A percentile compares a stretch with the other conserved stretches of the same genome.
Conservation (phyloP, 2,888 invertebrate genomes). For the Hartigia nigra region DNA sequence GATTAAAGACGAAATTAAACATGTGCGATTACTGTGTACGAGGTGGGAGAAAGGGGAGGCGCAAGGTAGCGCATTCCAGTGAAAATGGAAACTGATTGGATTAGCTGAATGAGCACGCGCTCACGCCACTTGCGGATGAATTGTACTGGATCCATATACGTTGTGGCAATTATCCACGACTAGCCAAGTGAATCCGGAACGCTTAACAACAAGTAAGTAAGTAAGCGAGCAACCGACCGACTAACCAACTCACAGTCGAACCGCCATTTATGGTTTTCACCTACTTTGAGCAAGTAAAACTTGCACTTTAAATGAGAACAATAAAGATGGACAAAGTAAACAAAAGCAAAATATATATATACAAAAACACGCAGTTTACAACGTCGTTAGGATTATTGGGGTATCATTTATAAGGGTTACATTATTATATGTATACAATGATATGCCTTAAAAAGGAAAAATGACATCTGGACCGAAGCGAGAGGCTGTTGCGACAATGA, state of each 20-base stretch:
- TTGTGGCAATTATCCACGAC: not conserved
- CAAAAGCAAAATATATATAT: too few relatives aligned
- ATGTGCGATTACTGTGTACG: too few relatives aligned
- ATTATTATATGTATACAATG: not conserved
- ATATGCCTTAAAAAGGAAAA: not conserved
- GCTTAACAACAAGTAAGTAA: not conserved
- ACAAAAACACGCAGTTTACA: not conserved
- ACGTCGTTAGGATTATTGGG: not conserved
- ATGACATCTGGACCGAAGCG: not conserved
- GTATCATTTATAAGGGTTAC: not conserved
- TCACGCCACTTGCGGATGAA: not conserved
- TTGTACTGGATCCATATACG: not conserved
- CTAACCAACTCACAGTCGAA: not conserved
- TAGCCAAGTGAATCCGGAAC: not conserved
- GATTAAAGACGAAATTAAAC: not conserved
- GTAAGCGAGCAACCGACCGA: not conserved
- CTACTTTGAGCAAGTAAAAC: not conserved
- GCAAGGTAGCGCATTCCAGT: not conserved
- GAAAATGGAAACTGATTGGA: not conserved
- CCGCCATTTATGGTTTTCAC: not conserved
- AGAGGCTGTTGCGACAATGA: not conserved
- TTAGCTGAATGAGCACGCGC: not conserved
- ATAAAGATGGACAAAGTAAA: too few relatives aligned
- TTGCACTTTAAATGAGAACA: too few relatives aligned
- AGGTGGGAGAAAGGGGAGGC: too few relatives aligned